Conservation (phyloP, 2,113 vertebrate genomes). For the Cebidichthys violaceus region DNA sequence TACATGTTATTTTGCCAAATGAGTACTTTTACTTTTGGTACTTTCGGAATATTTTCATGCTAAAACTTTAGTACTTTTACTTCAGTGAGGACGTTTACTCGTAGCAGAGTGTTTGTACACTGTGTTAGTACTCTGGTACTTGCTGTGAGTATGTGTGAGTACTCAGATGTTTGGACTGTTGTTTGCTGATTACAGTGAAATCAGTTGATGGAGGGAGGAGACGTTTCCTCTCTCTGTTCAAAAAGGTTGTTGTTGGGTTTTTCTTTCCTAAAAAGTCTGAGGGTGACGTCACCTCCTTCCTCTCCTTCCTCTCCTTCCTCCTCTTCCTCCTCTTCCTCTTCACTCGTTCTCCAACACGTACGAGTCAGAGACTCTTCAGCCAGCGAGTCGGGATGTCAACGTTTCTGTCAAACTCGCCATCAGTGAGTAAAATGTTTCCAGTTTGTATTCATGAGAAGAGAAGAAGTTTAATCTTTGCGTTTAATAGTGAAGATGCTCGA, state of each 20-base stretch:
- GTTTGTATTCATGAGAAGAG: background rate
- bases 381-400: constrained; percentile 10
- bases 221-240: constrained; percentile 58
- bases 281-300: constrained; percentile 47
- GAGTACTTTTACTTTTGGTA: no score
- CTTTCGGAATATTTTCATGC: no score
- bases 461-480: no score
- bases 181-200: constrained; percentile 29
- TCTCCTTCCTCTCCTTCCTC: background rate
- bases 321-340: constrained; percentile 26
- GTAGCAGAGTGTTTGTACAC: no score
- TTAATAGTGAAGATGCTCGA: no score
- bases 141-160: no score
- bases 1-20: no score
- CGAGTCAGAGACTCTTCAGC: background rate
- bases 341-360: background rate
- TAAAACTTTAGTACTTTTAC: no score
- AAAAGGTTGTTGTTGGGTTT: constrained; percentile 11
- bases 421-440: constrained; percentile 68
- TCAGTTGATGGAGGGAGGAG: constrained; percentile 33
- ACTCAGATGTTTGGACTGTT: background rate
- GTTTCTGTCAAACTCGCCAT: constrained; percentile 6
- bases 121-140: no score
- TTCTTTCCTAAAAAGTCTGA: constrained; percentile 24
- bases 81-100: no score